These are phyloP conservation scores for Meteorus sp. DNA, from an alignment of 1,140 invertebrate species.

Conservation along the genomic window DNA sequence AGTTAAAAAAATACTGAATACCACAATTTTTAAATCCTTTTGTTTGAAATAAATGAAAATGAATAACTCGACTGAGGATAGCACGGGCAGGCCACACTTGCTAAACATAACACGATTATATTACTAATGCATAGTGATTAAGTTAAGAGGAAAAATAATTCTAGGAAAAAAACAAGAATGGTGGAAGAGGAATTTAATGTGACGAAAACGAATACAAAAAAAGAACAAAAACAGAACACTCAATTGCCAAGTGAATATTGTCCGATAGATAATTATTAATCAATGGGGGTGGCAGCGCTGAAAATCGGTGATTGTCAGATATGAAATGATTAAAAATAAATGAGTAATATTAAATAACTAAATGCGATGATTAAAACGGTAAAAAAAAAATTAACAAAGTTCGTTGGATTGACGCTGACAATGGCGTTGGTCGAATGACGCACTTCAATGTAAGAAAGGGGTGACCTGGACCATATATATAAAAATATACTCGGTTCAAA, in stretches of 20 bases:
- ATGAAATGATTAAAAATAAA: not conserved
- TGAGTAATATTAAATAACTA: not conserved
- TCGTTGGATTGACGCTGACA: slow-evolving; percentile 53
- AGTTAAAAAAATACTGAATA: too few species aligned
- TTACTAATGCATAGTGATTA: slow-evolving; percentile 50
- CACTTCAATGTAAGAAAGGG: slow-evolving; percentile 47
- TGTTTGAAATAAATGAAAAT: not conserved
- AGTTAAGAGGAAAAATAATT: too few species aligned
- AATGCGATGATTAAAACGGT: slow-evolving; percentile 22
- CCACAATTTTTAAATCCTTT: not conserved
- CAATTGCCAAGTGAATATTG: slow-evolving; percentile 27
- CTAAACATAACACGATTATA: slow-evolving; percentile 51
- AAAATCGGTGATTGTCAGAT: not conserved
- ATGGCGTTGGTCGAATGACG: slow-evolving; percentile 55
- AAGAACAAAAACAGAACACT: slow-evolving; percentile 42
- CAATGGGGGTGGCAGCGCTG: slow-evolving; percentile 10
- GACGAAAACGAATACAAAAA: slow-evolving; percentile 37
- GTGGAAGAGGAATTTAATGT: too few species aligned
- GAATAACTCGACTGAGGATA: slow-evolving; percentile 39
- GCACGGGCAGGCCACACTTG: slow-evolving; percentile 57
- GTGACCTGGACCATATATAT: slow-evolving; percentile 41
- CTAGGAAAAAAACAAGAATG: too few species aligned
- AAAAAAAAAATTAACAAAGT: slow-evolving; percentile 37
- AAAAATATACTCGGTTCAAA: slow-evolving; percentile 29
- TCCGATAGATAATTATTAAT: slow-evolving; percentile 32